phyloP scores from a whole-genome alignment of 2,113 vertebrate species.

The Osmerus eperlanus region DNA sequence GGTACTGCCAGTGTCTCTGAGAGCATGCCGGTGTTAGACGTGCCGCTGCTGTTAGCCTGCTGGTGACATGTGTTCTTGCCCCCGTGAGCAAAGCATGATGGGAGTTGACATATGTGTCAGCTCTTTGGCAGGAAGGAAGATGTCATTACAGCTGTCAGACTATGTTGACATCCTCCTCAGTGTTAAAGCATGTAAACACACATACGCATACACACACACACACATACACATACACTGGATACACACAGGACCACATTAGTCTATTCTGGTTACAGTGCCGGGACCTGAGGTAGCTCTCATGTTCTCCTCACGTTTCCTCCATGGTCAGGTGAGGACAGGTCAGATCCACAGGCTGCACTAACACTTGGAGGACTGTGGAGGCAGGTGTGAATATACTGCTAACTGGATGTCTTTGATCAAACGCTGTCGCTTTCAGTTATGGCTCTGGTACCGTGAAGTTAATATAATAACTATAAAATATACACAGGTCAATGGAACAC shows the following conservation, averaged over 20 bases:
- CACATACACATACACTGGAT: not conserved
- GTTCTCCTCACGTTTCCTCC: too few relatives aligned
- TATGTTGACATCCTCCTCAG: not conserved
- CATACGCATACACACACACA: not conserved
- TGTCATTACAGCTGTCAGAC: not conserved
- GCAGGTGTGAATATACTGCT: too few relatives aligned
- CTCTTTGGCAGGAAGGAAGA: not conserved
- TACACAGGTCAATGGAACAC: not conserved
- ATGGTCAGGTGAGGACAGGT: too few relatives aligned
- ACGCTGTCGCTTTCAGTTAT: too few relatives aligned
- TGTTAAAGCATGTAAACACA: not conserved
- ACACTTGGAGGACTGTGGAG: too few relatives aligned
- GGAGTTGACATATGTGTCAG: not conserved
- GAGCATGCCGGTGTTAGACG: not conserved
- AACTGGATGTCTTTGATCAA: too few relatives aligned
- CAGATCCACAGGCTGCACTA: too few relatives aligned
- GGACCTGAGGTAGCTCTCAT: too few relatives aligned
- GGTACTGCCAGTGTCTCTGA: not conserved
- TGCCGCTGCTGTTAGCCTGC: not conserved
- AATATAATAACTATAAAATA: not conserved
- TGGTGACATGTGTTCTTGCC: not conserved
- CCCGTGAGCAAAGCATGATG: not conserved
- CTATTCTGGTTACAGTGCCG: too few relatives aligned
- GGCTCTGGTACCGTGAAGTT: too few relatives aligned
- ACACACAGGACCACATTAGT: not conserved